These are phyloP conservation scores for Eurystomus gularis DNA, from an alignment of 2,113 vertebrate species.

Conservation along the genomic window DNA sequence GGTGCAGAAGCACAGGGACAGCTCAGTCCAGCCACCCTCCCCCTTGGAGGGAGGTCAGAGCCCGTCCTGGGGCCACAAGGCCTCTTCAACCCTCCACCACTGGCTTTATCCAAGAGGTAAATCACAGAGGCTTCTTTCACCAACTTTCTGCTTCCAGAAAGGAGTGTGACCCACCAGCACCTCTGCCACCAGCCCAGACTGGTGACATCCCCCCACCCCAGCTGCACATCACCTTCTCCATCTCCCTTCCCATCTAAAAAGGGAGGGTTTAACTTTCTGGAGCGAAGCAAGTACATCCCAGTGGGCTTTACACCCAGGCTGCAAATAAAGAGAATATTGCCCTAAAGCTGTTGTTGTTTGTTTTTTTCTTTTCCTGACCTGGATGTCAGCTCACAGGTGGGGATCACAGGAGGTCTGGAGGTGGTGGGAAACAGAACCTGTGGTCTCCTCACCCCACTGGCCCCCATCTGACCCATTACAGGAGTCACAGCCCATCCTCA, in stretches of 20 bases:
- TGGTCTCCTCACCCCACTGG: not conserved
- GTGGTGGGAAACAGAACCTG: not conserved
- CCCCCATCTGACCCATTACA: too few relatives aligned
- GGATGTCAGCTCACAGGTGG: not conserved
- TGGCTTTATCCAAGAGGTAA: not conserved
- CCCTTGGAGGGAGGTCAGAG: fast-evolving
- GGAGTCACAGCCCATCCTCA: not conserved
- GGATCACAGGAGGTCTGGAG: not conserved
- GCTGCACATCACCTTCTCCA: fast-evolving
- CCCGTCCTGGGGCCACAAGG: fast-evolving
- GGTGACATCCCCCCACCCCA: not conserved
- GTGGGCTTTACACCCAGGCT: not conserved
- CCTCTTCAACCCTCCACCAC: not conserved
- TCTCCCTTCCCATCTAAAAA: not conserved
- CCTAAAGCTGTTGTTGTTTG: not conserved
- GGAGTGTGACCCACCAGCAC: not conserved
- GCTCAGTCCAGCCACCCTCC: not conserved
- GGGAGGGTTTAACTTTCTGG: not conserved
- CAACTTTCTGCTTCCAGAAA: not conserved
- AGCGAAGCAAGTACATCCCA: fast-evolving
- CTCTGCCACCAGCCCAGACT: not conserved
- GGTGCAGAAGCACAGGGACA: not conserved
- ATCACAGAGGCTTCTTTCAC: not conserved
- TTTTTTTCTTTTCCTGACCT: not conserved
- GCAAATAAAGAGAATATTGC: not conserved